A percentile compares a stretch with the other conserved stretches of the same genome.
These are phyloP conservation scores for Caenorhabditis tropicalis DNA, from an alignment of 1,140 invertebrate species.

Conservation along the genomic window DNA sequence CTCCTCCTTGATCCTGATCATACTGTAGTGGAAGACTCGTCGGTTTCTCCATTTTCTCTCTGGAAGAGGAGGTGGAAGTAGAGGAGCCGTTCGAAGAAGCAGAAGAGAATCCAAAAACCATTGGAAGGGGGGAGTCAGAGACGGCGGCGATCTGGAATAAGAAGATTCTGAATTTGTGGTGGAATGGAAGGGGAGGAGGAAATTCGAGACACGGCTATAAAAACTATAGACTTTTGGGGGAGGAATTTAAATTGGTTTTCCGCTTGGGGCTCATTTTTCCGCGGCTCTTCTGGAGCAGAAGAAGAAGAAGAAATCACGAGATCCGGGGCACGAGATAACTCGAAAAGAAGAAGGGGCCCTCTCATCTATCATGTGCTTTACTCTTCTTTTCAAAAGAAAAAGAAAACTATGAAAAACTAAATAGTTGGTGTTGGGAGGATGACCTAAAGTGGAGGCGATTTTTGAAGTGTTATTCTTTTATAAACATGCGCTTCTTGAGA, in stretches of 20 bases:
- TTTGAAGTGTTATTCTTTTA: constrained; percentile 21
- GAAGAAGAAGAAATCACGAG: not conserved
- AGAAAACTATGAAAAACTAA: constrained; percentile 30
- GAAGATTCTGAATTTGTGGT: not conserved
- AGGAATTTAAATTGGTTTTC: constrained; percentile 35
- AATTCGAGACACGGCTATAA: too few species aligned
- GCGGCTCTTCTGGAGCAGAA: too few species aligned
- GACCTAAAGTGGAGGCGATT: not conserved
- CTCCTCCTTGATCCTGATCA: not conserved
- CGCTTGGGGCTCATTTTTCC: not conserved
- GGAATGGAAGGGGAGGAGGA: not conserved
- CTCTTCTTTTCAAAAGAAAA: not conserved
- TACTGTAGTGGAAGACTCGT: constrained; percentile 12
- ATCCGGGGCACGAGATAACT: constrained; percentile 33
- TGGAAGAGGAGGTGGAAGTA: too few species aligned
- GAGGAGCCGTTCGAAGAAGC: too few species aligned
- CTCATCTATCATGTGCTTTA: constrained; percentile 36
- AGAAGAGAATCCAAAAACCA: constrained; percentile 24
- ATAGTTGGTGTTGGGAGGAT: not conserved
- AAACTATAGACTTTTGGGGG: too few species aligned
- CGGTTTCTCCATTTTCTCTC: not conserved
- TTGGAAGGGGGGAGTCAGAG: not conserved
- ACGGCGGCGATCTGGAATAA: not conserved
- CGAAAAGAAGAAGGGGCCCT: not conserved
- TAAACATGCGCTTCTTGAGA: too few species aligned